Conservation (phyloP, 2,797 vertebrate species). For the Eleutherodactylus coqui region DNA sequence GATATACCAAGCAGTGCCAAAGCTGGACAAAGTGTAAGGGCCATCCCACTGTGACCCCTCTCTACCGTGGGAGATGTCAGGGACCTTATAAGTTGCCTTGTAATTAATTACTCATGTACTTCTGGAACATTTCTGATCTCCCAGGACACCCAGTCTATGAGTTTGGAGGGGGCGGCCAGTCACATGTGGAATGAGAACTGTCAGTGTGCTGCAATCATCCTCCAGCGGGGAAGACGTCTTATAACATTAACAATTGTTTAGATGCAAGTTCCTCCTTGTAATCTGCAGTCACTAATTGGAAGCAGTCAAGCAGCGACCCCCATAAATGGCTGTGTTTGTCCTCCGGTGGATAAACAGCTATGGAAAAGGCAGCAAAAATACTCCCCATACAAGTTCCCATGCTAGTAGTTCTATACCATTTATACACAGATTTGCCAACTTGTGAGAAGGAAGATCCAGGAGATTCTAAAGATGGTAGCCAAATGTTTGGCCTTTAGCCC, state of each 20-base stretch:
- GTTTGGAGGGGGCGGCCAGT: not conserved
- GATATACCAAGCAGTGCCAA: constrained; percentile 1
- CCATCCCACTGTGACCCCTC: not conserved
- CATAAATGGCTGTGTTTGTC: not conserved
- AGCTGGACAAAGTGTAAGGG: not conserved
- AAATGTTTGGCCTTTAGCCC: no score
- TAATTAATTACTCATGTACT: constrained; percentile 39
- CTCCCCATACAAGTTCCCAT: not conserved
- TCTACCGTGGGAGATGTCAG: not conserved
- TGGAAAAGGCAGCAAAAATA: not conserved
- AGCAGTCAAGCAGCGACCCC: not conserved
- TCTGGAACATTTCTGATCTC: constrained; percentile 35
- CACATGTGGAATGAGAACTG: not conserved
- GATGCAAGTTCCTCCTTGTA: not conserved
- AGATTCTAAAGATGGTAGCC: no score
- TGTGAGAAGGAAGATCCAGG: no score
- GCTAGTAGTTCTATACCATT: not conserved
- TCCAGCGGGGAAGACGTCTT: not conserved
- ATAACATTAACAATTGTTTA: not conserved
- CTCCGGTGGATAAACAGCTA: not conserved
- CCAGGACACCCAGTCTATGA: constrained; percentile 7
- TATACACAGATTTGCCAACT: no score
- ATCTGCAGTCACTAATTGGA: not conserved
- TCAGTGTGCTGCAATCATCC: not conserved
- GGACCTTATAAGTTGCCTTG: not conserved